Percentiles rank a stretch among this genome's conserved stretches.
phyloP scores from a whole-genome alignment of 1,140 invertebrate species.

The Pseudomyrmex flavicornis region DNA sequence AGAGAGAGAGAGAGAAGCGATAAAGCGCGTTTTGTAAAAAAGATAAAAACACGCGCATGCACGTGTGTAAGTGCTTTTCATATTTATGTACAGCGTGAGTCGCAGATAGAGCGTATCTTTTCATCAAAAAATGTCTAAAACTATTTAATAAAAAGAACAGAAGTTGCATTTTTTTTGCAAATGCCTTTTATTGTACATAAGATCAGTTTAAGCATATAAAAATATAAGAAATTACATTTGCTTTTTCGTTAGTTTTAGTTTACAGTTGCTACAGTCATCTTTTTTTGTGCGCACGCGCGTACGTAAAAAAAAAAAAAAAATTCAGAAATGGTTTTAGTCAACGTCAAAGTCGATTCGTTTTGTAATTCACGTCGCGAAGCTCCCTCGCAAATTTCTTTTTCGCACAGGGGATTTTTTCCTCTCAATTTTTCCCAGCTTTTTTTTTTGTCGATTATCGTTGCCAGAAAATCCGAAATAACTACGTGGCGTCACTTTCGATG shows the following conservation, averaged over 20 bases:
- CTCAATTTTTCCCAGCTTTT: constrained; percentile 15
- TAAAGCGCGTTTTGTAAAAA: not conserved
- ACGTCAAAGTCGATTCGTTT: constrained; percentile 2
- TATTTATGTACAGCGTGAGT: not conserved
- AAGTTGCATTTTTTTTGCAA: not conserved
- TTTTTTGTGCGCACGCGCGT: not conserved
- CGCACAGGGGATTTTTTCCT: not conserved
- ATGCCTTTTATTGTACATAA: not conserved
- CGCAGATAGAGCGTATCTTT: not conserved
- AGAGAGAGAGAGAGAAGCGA: not conserved
- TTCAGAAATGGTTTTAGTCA: not conserved
- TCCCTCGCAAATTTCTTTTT: not conserved
- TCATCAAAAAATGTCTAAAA: not conserved
- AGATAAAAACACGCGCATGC: not conserved
- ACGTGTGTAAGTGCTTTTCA: not conserved
- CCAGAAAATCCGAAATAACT: not conserved
- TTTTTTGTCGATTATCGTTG: constrained; percentile 15
- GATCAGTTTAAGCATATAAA: not conserved
- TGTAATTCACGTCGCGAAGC: not conserved
- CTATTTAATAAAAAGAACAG: not conserved
- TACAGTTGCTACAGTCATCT: not conserved
- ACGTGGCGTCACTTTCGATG: not conserved
- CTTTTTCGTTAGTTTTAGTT: not conserved
- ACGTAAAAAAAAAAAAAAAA: not conserved
- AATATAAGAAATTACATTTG: not conserved